Conservation (phyloP, 2,888 invertebrate species). For the Dasypogon diadema region DNA sequence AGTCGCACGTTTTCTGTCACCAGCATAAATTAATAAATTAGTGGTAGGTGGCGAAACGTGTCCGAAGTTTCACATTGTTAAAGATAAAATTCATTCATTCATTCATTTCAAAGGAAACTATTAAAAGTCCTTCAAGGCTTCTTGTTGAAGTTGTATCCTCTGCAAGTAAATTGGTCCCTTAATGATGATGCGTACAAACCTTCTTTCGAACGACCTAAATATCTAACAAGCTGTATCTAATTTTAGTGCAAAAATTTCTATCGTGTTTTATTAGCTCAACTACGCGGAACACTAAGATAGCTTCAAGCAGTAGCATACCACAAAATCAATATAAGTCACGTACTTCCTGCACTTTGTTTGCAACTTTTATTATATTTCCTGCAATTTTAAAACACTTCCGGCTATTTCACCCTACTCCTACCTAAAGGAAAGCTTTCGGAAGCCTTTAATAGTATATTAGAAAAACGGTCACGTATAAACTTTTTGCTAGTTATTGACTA, state of each 20-base stretch:
- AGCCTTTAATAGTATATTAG: neutral
- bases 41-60: too few species aligned
- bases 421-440: neutral
- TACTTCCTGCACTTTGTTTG: neutral
- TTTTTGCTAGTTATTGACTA: neutral
- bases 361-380: neutral
- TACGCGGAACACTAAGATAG: neutral
- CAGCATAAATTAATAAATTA: too few species aligned
- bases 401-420: neutral
- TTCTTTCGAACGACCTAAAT: too few species aligned
- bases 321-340: neutral
- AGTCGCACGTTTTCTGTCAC: too few species aligned
- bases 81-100: too few species aligned
- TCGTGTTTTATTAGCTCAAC: slow-evolving; percentile 5
- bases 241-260: neutral
- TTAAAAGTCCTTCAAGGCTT: too few species aligned
- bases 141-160: too few species aligned
- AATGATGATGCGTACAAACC: too few species aligned
- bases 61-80: too few species aligned
- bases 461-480: slow-evolving; percentile 19
- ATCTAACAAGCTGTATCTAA: too few species aligned
- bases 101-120: too few species aligned
- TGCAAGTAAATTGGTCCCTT: too few species aligned
- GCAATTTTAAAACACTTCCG: neutral
- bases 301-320: neutral